A percentile compares a stretch with the other conserved stretches of the same genome.
Conservation (phyloP, 2,797 vertebrate species). For the Alcedo quadribrachys region DNA sequence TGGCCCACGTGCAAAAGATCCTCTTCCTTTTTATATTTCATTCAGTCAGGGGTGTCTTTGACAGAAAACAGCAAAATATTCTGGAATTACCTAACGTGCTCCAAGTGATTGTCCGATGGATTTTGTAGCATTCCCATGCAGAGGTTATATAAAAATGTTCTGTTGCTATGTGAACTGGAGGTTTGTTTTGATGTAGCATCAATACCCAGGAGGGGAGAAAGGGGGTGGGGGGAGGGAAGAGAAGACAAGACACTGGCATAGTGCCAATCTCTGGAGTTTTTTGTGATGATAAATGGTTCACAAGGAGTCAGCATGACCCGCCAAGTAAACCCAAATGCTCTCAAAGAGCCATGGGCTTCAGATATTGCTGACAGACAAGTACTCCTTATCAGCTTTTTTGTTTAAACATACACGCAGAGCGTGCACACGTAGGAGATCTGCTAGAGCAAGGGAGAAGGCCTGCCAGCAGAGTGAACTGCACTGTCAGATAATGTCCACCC, state of each 20-base stretch:
- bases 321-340: conserved; percentile 65
- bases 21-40: conserved; percentile 44
- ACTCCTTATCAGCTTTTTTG: conserved; percentile 56
- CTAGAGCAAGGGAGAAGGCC: background rate
- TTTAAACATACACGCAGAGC: conserved; percentile 27
- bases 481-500: background rate
- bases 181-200: conserved; percentile 68
- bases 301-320: conserved; percentile 66
- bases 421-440: background rate
- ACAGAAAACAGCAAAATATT: conserved; percentile 56
- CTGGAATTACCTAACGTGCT: conserved; percentile 43
- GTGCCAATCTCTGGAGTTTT: conserved; percentile 61
- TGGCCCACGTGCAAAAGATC: conserved; percentile 10
- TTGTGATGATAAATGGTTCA: conserved; percentile 51
- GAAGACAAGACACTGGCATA: conserved; percentile 10
- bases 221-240: background rate
- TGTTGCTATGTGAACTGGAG: conserved; percentile 68
- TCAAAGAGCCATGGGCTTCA: conserved; percentile 55
- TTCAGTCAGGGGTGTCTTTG: conserved; percentile 42
- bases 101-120: conserved; percentile 14
- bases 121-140: background rate
- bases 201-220: conserved; percentile 46
- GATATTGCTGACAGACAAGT: conserved; percentile 65
- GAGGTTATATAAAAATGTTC: conserved; percentile 60
- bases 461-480: background rate